Evolutionary conservation across 2,888 invertebrate species (phyloP).

Genomic region (Noctua pronuba): DNA sequence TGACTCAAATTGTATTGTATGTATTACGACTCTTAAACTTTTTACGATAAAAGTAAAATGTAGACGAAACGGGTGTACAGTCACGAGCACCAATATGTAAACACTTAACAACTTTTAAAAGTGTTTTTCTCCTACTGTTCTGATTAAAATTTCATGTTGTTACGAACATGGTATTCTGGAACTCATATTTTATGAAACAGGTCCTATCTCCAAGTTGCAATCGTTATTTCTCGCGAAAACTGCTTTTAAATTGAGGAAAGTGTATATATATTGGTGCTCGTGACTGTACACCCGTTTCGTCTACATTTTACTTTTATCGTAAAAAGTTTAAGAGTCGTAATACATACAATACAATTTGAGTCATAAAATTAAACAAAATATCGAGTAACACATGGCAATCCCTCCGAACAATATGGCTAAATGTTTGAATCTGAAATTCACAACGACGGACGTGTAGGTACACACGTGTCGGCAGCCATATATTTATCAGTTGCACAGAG

Average conservation of each 20-base stretch:
- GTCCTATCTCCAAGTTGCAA: too few relatives aligned
- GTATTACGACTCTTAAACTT: conserved; percentile 5
- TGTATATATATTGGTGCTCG: too few relatives aligned
- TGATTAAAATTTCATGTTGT: too few relatives aligned
- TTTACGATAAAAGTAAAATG: conserved; percentile 20
- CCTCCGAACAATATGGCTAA: conserved; percentile 10
- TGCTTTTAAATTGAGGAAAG: too few relatives aligned
- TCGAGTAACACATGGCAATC: conserved; percentile 1
- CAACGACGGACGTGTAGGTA: conserved; percentile 58
- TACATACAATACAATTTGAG: conserved; percentile 1
- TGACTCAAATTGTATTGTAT: conserved; percentile 1
- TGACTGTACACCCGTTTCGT: conserved; percentile 7
- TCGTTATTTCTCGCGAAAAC: too few relatives aligned
- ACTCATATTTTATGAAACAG: too few relatives aligned
- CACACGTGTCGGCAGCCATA: conserved; percentile 42
- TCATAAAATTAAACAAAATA: conserved; percentile 29
- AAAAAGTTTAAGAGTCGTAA: conserved; percentile 13
- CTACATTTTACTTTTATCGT: conserved; percentile 14
- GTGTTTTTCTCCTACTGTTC: too few relatives aligned
- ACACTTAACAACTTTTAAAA: too few relatives aligned
- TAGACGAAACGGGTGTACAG: conserved; percentile 5
- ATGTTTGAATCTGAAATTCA: conserved; percentile 40
- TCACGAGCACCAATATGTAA: too few relatives aligned
- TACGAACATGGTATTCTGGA: too few relatives aligned
- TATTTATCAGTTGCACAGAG: conserved; percentile 75